phyloP scores from a whole-genome alignment of 2,888 invertebrate species.

The Agelastica alni region DNA sequence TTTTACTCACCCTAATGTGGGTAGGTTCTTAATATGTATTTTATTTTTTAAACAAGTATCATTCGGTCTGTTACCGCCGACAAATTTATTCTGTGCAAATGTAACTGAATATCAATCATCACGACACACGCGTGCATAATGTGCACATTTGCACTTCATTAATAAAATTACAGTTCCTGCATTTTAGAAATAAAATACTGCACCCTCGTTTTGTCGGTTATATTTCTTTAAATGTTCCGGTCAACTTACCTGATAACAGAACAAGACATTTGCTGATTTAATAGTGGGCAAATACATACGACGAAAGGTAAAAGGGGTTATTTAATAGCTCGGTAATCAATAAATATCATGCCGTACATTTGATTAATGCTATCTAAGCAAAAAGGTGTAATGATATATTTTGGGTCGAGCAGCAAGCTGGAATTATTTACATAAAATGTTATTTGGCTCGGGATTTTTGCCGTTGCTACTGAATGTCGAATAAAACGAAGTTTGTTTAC shows the following conservation, averaged over 20 bases:
- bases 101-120: not conserved
- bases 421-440: not conserved
- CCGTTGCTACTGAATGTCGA: not conserved
- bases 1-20: too few species aligned
- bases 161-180: conserved; percentile 42
- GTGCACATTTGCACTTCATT: conserved; percentile 47
- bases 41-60: too few species aligned
- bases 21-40: too few species aligned
- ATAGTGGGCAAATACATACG: conserved; percentile 14
- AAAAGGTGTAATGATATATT: conserved; percentile 13
- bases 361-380: conserved; percentile 11
- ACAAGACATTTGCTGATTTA: conserved; percentile 23
- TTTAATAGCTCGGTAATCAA: conserved; percentile 10
- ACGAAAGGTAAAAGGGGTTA: conserved; percentile 16
- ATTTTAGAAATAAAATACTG: conserved; percentile 41
- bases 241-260: conserved; percentile 23
- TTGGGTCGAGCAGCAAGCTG: conserved; percentile 4
- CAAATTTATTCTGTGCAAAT: conserved; percentile 2
- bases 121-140: conserved; percentile 40
- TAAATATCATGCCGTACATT: conserved; percentile 14
- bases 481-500: not conserved
- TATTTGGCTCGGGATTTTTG: not conserved
- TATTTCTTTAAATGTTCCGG: conserved; percentile 38
- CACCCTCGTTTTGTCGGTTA: conserved; percentile 27
- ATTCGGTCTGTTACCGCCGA: too few species aligned